These are phyloP conservation scores for Megaceryle torquata DNA, from an alignment of 2,113 vertebrate genomes.

Conservation along the genomic window DNA sequence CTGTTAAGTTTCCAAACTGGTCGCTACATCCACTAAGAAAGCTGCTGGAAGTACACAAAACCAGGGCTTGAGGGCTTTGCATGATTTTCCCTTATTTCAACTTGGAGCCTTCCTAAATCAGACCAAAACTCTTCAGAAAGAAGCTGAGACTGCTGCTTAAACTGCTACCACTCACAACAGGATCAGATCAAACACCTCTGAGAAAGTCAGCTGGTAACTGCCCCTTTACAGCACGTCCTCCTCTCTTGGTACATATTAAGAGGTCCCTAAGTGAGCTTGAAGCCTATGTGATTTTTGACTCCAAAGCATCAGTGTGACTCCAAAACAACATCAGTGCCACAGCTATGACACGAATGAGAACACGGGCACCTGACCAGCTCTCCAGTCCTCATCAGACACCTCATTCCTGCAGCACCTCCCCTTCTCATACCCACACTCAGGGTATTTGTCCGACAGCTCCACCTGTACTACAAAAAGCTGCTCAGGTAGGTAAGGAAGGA, in stretches of 20 bases:
- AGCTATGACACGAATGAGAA: not conserved
- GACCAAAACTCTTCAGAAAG: not conserved
- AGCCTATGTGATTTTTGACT: not conserved
- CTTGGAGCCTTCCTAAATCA: not conserved
- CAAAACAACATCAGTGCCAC: not conserved
- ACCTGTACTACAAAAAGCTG: not conserved
- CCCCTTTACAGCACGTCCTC: not conserved
- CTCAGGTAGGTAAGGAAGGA: rapidly evolving
- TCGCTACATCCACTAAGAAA: not conserved
- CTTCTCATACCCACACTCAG: not conserved
- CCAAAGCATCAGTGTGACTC: too few relatives aligned
- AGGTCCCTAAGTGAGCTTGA: not conserved
- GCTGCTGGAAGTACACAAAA: not conserved
- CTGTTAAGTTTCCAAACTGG: not conserved
- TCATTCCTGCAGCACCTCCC: not conserved
- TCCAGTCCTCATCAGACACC: not conserved
- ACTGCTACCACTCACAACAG: rapidly evolving
- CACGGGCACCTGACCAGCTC: not conserved
- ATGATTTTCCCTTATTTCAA: not conserved
- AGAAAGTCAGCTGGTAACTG: not conserved
- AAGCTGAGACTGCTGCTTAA: not conserved
- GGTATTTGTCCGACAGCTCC: not conserved
- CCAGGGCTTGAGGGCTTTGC: not conserved
- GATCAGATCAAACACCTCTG: not conserved
- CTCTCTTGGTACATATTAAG: not conserved